These are phyloP conservation scores for Tamias sibiricus DNA, from an alignment of 2,113 vertebrate species.

Conservation along the genomic window DNA sequence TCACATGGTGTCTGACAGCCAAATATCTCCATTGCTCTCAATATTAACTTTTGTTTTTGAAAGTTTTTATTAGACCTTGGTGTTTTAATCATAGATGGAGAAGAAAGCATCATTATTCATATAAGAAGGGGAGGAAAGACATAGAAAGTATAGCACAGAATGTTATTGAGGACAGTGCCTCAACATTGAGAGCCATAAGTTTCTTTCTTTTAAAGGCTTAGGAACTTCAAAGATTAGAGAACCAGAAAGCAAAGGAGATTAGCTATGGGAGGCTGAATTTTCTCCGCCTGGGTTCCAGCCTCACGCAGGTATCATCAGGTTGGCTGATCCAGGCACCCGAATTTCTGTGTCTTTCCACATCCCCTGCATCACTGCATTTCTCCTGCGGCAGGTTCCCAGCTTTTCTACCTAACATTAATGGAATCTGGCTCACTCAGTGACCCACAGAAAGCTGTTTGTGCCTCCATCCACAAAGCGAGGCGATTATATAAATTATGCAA, in stretches of 20 bases:
- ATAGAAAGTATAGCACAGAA: conserved; percentile 11
- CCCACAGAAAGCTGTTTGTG: not conserved
- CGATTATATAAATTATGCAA: conserved; percentile 63
- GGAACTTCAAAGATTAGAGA: conserved; percentile 37
- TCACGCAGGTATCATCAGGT: not conserved
- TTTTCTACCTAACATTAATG: conserved; percentile 17
- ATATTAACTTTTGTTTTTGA: conserved; percentile 23
- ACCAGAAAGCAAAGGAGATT: conserved; percentile 7
- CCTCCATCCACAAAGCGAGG: conserved; percentile 43
- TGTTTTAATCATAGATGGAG: conserved; percentile 7
- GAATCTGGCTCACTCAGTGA: conserved; percentile 10
- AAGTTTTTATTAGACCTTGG: not conserved
- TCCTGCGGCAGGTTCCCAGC: not conserved
- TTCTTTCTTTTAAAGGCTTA: conserved; percentile 23
- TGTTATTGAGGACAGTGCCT: not conserved
- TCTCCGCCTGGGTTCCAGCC: not conserved
- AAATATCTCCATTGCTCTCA: conserved; percentile 38
- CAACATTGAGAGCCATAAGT: conserved; percentile 36
- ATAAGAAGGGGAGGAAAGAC: not conserved
- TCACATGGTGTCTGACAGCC: not conserved
- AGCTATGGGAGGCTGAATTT: not conserved
- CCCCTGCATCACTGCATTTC: not conserved
- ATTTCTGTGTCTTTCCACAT: not conserved
- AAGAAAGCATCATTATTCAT: conserved; percentile 44
- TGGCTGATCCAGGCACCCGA: not conserved